Conservation (phyloP, 2,113 vertebrate genomes). For the Labeo rohita region DNA sequence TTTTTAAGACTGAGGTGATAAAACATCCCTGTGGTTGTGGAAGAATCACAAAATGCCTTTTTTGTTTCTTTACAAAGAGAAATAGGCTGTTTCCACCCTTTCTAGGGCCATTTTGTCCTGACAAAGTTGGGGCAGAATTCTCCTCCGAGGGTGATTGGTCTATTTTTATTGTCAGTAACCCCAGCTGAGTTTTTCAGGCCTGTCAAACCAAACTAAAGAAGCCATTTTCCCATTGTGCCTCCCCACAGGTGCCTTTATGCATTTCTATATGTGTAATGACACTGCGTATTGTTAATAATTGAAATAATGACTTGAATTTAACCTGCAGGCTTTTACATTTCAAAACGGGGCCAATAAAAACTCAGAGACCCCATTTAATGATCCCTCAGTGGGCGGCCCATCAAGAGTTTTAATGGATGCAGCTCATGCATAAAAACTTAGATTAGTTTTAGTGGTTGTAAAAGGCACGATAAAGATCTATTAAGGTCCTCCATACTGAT, state of each 20-base stretch:
- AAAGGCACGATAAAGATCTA: conserved; percentile 9
- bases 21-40: not conserved
- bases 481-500: not conserved
- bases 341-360: conserved; percentile 54
- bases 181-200: conserved; percentile 74
- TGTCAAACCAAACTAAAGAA: conserved; percentile 67
- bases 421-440: conserved; percentile 29
- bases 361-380: conserved; percentile 44
- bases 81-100: conserved; percentile 58
- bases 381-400: conserved; percentile 14
- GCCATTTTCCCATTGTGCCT: conserved; percentile 62
- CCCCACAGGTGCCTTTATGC: conserved; percentile 74
- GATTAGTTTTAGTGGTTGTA: conserved; percentile 18
- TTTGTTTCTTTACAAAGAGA: not conserved
- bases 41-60: not conserved
- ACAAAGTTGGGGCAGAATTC: conserved; percentile 53
- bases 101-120: conserved; percentile 45
- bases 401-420: not conserved
- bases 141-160: conserved; percentile 74
- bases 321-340: conserved; percentile 65
- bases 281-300: conserved; percentile 70
- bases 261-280: conserved; percentile 77
- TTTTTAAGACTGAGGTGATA: not conserved
- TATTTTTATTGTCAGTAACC: conserved; percentile 73
- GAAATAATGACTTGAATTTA: conserved; percentile 66